Base-by-base conservation (phyloP, 2,888 invertebrate genomes). In the Xanthorhoe designata region DNA sequence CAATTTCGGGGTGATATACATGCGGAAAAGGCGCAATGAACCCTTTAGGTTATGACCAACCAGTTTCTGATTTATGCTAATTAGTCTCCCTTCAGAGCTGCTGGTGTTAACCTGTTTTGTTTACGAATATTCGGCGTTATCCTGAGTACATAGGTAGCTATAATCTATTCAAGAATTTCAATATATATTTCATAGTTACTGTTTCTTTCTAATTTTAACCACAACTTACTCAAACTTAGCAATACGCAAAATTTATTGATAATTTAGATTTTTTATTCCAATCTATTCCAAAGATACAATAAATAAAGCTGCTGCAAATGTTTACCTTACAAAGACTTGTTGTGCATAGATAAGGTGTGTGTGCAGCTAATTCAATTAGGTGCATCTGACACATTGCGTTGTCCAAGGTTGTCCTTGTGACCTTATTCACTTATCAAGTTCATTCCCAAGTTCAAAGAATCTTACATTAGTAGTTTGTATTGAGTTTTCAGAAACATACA, bases 1-100 rank as follows among this genome's bases (percentile, higher is more conserved):
- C 74, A 77, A 82, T 86, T 90, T 87, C 81, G 80, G 76, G 80
- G 81, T 86, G 84, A 86, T 77, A 85, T 82, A 81, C 87, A 90
- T 85, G 89, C 83, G 88, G 83, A 84, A 83, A 84, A 86, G 82
- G 84, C 83, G 74, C 85, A 85, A 83, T 79, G 84, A 86, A 85
- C 83, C 83, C 84, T 85, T 73, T 85, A 87, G 89, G 90, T 89
- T 90, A 88, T 81, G 82, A 77, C 71, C 80, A 80, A 78, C 79
- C 81, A 83, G 84, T 85, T 83, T 82, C 79, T 76, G 77, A 81
- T 83, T 78, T 82, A 82, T 86, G 81, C 81, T 83, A 82, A 85
- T 87, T 78, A 81, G 74, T 68, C 63, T 74, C 70, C 75, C 73
- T 78, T 74, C 76, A 79, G 73, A 68, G 71, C 35, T 52, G 72